Conservation (phyloP, 2,113 vertebrate species). For the Psophia crepitans region DNA sequence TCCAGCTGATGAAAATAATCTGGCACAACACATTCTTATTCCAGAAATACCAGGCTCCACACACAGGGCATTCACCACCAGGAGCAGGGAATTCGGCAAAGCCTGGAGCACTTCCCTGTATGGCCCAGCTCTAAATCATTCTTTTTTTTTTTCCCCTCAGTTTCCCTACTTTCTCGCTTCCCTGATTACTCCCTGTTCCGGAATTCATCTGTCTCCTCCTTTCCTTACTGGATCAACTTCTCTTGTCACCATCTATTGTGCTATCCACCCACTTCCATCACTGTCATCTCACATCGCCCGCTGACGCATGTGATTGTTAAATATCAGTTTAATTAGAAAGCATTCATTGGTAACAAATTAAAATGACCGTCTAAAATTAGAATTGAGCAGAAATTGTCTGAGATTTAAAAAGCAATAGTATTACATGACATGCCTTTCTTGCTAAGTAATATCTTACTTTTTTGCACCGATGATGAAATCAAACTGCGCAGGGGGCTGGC, state of each 20-base stretch:
- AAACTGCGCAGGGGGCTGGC: not conserved
- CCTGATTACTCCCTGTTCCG: not conserved
- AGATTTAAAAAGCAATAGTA: slow-evolving; percentile 28
- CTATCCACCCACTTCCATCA: slow-evolving; percentile 25
- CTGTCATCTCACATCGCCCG: slow-evolving; percentile 25
- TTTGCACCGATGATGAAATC: slow-evolving; percentile 20
- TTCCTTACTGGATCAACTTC: not conserved
- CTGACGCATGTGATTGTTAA: slow-evolving; percentile 44
- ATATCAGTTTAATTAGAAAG: slow-evolving; percentile 53
- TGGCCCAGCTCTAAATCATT: not conserved
- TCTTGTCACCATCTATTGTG: slow-evolving; percentile 41
- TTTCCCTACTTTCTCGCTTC: not conserved
- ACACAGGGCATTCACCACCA: not conserved
- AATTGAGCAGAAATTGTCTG: slow-evolving; percentile 33
- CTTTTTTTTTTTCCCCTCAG: not conserved
- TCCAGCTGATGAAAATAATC: not conserved
- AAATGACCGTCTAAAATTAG: slow-evolving; percentile 50
- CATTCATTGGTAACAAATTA: slow-evolving; percentile 48
- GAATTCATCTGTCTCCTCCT: slow-evolving; percentile 1
- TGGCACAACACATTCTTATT: not conserved
- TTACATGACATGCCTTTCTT: not conserved
- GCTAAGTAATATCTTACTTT: slow-evolving; percentile 31
- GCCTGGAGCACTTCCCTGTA: not conserved
- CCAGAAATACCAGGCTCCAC: not conserved
- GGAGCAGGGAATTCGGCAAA: not conserved